Evolutionary conservation across 2,113 vertebrate species (phyloP).

Genomic region (Eptatretus burgeri): DNA sequence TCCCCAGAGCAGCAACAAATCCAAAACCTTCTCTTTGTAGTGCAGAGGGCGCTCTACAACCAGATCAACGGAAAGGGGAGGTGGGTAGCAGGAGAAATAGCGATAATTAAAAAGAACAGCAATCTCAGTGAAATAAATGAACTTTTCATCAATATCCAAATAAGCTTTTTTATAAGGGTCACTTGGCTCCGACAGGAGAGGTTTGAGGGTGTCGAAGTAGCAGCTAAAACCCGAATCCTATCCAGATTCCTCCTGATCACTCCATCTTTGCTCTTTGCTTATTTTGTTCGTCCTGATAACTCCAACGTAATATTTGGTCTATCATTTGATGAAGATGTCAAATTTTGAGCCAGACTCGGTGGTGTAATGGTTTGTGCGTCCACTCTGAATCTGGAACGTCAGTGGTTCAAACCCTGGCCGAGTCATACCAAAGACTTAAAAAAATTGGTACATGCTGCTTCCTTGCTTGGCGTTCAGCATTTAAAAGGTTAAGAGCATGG

Average conservation of each 20-base stretch:
- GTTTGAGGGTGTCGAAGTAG: conserved; percentile 8
- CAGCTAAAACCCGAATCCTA: background rate
- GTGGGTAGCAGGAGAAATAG: background rate
- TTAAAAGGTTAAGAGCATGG: too few species aligned
- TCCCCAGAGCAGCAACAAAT: conserved; percentile 84
- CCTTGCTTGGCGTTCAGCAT: too few species aligned
- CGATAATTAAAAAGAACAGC: background rate
- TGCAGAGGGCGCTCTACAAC: conserved; percentile 50
- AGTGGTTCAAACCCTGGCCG: too few species aligned
- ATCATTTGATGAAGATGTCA: too few species aligned
- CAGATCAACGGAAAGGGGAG: background rate
- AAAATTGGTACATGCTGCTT: too few species aligned
- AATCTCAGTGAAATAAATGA: background rate
- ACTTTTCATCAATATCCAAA: background rate
- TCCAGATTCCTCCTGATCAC: background rate
- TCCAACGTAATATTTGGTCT: too few species aligned
- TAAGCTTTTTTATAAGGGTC: background rate
- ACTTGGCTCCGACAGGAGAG: background rate
- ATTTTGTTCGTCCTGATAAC: background rate
- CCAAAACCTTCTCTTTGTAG: conserved; percentile 75
- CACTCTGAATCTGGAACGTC: too few species aligned
- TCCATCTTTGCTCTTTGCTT: too few species aligned
- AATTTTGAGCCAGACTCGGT: too few species aligned
- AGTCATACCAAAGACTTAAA: too few species aligned
- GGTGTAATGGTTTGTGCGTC: too few species aligned